Conservation (phyloP, 1,140 invertebrate genomes). For the Chironomus striatipennis region DNA sequence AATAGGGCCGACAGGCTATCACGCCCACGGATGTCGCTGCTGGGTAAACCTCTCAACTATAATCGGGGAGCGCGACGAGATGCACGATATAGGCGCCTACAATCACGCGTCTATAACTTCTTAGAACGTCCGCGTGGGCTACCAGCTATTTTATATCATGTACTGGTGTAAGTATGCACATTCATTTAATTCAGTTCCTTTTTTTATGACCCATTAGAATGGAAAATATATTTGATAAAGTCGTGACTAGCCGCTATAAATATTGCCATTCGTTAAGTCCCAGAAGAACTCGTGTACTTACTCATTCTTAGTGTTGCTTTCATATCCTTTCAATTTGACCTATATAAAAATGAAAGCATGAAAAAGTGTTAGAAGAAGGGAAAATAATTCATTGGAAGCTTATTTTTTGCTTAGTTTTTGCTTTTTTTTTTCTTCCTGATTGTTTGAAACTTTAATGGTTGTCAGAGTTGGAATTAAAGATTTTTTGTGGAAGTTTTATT, state of each 20-base stretch:
- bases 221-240: background rate
- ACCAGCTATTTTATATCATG: conserved; percentile 79
- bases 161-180: conserved; percentile 74
- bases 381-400: background rate
- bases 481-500: no score
- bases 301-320: background rate
- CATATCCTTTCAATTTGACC: background rate
- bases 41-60: conserved; percentile 83
- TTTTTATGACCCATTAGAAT: no score
- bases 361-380: background rate
- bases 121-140: conserved; percentile 81
- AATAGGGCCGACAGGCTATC: conserved; percentile 52
- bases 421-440: no score
- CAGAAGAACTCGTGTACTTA: background rate
- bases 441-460: no score
- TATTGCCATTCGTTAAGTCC: background rate
- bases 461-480: no score
- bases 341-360: background rate
- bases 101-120: conserved; percentile 89
- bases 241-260: background rate
- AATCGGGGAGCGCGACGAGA: conserved; percentile 71
- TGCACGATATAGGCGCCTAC: conserved; percentile 77
- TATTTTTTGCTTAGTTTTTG: background rate
- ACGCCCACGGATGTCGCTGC: conserved; percentile 77
- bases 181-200: no score